A percentile compares a stretch with the other conserved stretches of the same genome.
phyloP scores from a whole-genome alignment of 2,797 vertebrate genomes.

The Poecilia picta region DNA sequence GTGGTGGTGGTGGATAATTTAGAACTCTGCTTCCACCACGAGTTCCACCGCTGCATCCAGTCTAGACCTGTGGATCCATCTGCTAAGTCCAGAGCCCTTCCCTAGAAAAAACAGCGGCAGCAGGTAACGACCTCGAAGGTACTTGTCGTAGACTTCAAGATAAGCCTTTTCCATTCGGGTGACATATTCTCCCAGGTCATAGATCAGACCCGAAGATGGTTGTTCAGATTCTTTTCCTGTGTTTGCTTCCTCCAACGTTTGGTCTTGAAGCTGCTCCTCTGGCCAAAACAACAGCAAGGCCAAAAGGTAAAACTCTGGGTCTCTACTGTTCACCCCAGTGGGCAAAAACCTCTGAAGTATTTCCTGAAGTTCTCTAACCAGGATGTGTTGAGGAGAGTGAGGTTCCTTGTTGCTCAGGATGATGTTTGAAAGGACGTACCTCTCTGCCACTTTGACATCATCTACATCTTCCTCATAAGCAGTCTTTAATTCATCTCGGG shows the following conservation, averaged over 20 bases:
- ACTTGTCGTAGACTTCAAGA: constrained; percentile 8
- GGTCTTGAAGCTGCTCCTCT: not conserved
- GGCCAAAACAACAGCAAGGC: constrained; percentile 56
- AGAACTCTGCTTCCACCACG: not conserved
- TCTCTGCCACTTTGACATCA: constrained; percentile 17
- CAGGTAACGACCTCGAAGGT: constrained; percentile 38
- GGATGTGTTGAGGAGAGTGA: not conserved
- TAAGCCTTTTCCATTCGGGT: constrained; percentile 15
- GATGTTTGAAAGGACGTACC: constrained; percentile 57
- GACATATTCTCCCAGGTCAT: not conserved
- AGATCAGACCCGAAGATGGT: not conserved
- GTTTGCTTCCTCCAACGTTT: not conserved
- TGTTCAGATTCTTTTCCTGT: not conserved
- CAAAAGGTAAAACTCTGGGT: constrained; percentile 51
- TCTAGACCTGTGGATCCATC: constrained; percentile 52
- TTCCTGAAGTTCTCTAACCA: not conserved
- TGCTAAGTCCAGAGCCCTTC: constrained; percentile 43
- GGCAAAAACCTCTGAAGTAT: not conserved
- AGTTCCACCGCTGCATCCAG: constrained; percentile 38
- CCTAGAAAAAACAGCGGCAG: constrained; percentile 58
- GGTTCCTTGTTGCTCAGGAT: constrained; percentile 42
- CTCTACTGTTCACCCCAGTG: fast-evolving
- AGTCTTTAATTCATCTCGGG: not conserved
- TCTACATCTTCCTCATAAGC: not conserved
- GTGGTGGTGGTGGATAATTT: no score